These are phyloP conservation scores for Lingula anatina DNA, from an alignment of 2,888 invertebrate species.

Conservation along the genomic window DNA sequence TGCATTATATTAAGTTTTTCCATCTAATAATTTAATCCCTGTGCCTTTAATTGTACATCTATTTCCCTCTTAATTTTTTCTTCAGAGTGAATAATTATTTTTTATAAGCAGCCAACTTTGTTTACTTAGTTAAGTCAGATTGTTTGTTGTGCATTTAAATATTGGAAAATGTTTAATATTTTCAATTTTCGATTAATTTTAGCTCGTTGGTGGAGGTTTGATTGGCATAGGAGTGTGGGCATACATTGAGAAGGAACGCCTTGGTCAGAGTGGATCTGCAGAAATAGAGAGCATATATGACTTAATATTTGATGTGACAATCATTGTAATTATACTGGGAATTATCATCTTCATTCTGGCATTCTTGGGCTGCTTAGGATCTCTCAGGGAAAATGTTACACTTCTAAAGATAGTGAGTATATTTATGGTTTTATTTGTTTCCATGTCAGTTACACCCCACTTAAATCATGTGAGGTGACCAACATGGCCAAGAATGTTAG, in stretches of 20 bases:
- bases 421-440: too few species aligned
- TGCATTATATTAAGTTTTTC: too few species aligned
- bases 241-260: conserved; percentile 86
- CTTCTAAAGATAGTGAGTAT: conserved; percentile 75
- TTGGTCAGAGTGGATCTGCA: conserved; percentile 56
- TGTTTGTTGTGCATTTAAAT: background rate
- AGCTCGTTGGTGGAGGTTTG: conserved; percentile 82
- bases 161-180: background rate
- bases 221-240: conserved; percentile 86
- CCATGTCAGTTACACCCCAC: too few species aligned
- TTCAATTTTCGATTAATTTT: conserved; percentile 25
- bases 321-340: conserved; percentile 84
- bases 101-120: too few species aligned
- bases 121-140: background rate
- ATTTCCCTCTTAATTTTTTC: too few species aligned
- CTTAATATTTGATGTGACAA: conserved; percentile 77
- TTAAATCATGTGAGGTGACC: too few species aligned
- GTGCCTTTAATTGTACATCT: too few species aligned
- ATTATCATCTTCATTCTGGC: conserved; percentile 88
- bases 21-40: too few species aligned
- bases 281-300: conserved; percentile 69
- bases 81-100: too few species aligned
- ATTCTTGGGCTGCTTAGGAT: conserved; percentile 89
- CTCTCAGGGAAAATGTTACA: conserved; percentile 84
- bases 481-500: too few species aligned